Base-by-base conservation (phyloP, 2,888 invertebrate genomes). In the Copidosoma aretas region DNA sequence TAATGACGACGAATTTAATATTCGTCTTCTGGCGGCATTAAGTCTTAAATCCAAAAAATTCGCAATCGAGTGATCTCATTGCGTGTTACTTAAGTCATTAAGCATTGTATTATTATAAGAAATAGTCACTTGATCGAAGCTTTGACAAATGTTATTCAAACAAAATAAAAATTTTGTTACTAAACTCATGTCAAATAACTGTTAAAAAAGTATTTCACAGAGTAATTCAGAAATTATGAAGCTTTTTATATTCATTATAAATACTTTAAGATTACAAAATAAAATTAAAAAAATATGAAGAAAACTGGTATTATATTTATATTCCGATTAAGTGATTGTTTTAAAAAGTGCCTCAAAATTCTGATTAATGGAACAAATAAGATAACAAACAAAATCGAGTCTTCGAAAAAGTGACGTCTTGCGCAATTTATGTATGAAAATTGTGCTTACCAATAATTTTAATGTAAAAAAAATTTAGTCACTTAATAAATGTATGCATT, bases 401-500 rank as follows among this genome's bases (percentile, higher is more conserved):
- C 64, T 71, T 71, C 66, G 68, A 60, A 66, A 71, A 66, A 71
- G 71, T 68, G 68, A 68, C 68, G 60, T 57, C 43, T 67, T 68
- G 57, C 39, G 51, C 54, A 43, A 57, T 14, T 46, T 51, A 67
- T 64, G 70, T 67, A 70, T 46, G 64, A 66, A 67, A 39, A 61
- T 32, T 5, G 8, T 32, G 32, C 64, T 41, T 24, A 57, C 32
- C 4, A 58, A 43, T 2, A 57, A 69, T 52, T 1, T 3, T 52
- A 58, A 32, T 51, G 43, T 32, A 57, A 61, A 58, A 8, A 24
- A 22, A 53, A 64, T 21, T 52, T 12, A 58, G 24, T 19, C 14
- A 43, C 25, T 39, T 53, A 32, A 32, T 3, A 32, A 32, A 32
- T 5, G 3, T 32, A 32, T 8, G 8, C 32, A 32, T 8, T 5